Conservation (phyloP, 2,113 vertebrate species). For the Siniperca knerii region DNA sequence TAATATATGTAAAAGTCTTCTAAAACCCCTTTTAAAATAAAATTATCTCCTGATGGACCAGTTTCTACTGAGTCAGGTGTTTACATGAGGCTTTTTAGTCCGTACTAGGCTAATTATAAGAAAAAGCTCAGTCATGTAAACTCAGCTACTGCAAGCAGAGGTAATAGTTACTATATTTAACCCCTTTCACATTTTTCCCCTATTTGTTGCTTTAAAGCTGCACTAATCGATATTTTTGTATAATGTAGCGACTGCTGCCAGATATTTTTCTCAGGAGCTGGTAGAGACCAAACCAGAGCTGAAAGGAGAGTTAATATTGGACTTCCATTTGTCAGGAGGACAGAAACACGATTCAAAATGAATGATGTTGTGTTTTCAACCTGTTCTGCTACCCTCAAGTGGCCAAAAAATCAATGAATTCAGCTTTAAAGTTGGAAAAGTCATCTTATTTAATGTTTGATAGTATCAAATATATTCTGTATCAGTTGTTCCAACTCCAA, state of each 20-base stretch:
- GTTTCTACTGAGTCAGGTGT: neutral
- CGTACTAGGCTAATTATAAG: neutral
- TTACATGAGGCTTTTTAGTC: neutral
- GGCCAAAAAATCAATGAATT: neutral
- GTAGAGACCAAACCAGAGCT: no score
- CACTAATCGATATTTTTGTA: no score
- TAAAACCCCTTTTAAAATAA: neutral
- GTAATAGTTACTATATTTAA: neutral
- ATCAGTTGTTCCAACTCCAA: no score
- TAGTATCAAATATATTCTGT: neutral
- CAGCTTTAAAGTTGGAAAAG: neutral
- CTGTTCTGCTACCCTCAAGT: no score
- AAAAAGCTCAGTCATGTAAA: neutral
- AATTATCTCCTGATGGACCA: neutral
- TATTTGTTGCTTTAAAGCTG: no score
- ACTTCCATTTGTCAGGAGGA: no score
- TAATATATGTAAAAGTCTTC: neutral
- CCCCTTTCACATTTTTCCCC: neutral
- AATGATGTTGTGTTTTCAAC: no score
- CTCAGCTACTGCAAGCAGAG: neutral
- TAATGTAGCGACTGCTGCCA: no score
- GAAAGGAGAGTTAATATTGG: no score
- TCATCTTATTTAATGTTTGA: neutral
- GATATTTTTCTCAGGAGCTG: no score
- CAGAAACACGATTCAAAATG: no score